Conservation (phyloP, 2,113 vertebrate genomes). For the Polypterus senegalus region DNA sequence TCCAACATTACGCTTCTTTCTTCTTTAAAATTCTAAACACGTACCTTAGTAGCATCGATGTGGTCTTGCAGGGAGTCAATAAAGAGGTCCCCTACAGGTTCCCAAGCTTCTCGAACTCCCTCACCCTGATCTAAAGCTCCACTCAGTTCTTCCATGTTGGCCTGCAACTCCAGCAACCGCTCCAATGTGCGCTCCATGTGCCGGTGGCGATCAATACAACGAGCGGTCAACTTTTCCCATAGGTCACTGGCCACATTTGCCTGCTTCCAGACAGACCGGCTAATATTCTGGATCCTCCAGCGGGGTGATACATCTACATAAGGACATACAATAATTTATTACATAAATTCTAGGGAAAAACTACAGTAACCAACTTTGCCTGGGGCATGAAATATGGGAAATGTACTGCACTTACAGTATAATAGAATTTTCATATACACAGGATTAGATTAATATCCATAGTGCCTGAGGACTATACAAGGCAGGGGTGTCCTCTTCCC, state of each 20-base stretch:
- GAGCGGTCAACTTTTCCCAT: constrained; percentile 89
- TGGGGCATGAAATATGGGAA: too few species aligned
- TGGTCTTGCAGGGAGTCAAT: constrained; percentile 91
- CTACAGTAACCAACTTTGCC: too few species aligned
- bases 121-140: constrained; percentile 76
- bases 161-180: constrained; percentile 79
- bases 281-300: constrained; percentile 75
- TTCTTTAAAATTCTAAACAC: too few species aligned
- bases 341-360: too few species aligned
- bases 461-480: too few species aligned
- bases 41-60: constrained; percentile 87
- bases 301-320: constrained; percentile 71
- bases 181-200: constrained; percentile 86
- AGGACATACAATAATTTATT: background rate
- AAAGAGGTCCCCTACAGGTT: constrained; percentile 91
- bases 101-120: constrained; percentile 77
- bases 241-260: constrained; percentile 86
- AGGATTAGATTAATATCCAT: too few species aligned
- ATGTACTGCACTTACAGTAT: too few species aligned
- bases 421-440: too few species aligned
- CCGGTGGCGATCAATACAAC: constrained; percentile 83
- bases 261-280: constrained; percentile 94
- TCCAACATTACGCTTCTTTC: too few species aligned
- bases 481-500: too few species aligned
- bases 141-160: constrained; percentile 75